Evolutionary conservation across 2,797 vertebrate species (phyloP), one percentile per base, ranked within the genome.

Genomic region (Peromyscus attwateri): DNA sequence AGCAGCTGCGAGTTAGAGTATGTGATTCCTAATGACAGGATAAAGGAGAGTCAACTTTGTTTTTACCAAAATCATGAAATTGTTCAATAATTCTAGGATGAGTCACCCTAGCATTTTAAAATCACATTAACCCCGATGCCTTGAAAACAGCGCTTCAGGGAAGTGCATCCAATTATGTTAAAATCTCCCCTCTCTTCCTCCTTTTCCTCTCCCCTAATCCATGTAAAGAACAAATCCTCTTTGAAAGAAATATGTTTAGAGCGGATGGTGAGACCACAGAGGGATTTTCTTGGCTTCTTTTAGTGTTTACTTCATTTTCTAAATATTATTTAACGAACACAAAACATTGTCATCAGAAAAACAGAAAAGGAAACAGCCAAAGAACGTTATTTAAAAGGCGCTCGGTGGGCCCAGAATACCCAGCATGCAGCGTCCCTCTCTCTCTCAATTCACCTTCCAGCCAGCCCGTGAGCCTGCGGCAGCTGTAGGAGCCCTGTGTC

Each of bases 1-100:
- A 88, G 60, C 80, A 73, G 34, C 46, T 82, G 66, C 37, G 16
- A 49, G 17, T 80, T 19, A 91, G 81, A 80, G 37, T 16, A 80
- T 94, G 76, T 88, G 87, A 96, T 83, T 89, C 82, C 64, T 70
- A 62, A n/a, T 52, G 84, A 76, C 88, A 91, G 60, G 31, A 68
- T 71, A 81, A 97, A 96, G 62, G 49, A 92, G 89, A 95, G 43
- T 82, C 73, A 92, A 68, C 85, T 96, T 95, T 90, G 81, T 97
- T 96, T 97, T 96, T 75, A 89, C 80, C 87, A 95, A 96, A 94
- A 66, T 95, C 70, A 21, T 87, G 40, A 92, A 94, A 75, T 96
- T 97, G 95, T 90, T 95, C 95, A 96, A 87, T 91, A 96, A 95
- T 92, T 89, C 79, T 76, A 83, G 83, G 82, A 94, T 95, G 95